phyloP scores from a whole-genome alignment of 2,888 invertebrate species.

The Rosalia funebris region DNA sequence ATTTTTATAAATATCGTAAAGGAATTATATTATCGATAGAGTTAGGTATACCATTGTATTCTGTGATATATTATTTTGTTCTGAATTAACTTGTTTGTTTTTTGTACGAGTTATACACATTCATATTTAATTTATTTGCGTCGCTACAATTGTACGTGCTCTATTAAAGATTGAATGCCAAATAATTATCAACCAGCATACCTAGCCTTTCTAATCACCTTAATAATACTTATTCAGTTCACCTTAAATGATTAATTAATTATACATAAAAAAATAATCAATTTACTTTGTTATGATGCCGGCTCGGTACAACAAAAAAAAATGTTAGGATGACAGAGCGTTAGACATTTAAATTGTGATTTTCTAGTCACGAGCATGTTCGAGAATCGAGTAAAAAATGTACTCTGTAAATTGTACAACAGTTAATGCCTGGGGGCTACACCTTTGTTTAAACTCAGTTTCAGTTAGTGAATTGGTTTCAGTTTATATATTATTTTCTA shows the following conservation, averaged over 20 bases:
- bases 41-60: too few species aligned
- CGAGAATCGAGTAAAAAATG: neutral
- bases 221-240: neutral
- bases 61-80: too few species aligned
- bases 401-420: neutral
- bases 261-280: neutral
- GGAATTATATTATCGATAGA: too few species aligned
- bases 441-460: neutral
- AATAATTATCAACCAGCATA: neutral
- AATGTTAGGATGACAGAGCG: neutral
- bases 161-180: too few species aligned
- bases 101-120: too few species aligned
- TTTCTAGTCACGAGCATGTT: conserved; percentile 2
- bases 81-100: too few species aligned
- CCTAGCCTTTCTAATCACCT: neutral
- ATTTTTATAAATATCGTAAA: too few species aligned
- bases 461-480: too few species aligned
- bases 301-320: neutral
- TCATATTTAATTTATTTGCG: too few species aligned
- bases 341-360: conserved; percentile 2
- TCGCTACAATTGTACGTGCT: too few species aligned
- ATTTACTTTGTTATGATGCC: conserved; percentile 3
- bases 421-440: neutral
- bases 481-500: too few species aligned
- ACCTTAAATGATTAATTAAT: neutral